Percentiles rank a stretch among this genome's conserved stretches.
Conservation (phyloP, 2,888 invertebrate genomes). For the Strigamia maritima region DNA sequence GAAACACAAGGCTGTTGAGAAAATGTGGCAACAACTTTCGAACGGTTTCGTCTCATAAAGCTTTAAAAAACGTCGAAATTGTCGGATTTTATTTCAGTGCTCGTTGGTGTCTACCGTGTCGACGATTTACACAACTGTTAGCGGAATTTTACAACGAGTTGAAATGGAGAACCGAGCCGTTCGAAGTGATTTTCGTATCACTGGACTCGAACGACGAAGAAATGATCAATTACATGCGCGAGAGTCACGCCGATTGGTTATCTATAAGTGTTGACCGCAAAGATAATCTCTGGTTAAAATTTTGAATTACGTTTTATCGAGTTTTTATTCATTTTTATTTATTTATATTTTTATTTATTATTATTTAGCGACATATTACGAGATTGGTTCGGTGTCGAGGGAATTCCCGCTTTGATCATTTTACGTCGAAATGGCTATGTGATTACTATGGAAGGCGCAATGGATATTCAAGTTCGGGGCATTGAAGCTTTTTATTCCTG, state of each 20-base stretch:
- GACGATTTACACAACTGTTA: conserved; percentile 42
- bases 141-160: conserved; percentile 46
- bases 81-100: conserved; percentile 24
- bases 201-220: conserved; percentile 52
- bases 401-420: conserved; percentile 54
- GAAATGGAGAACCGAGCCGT: conserved; percentile 46
- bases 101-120: conserved; percentile 43
- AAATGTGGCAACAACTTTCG: not conserved
- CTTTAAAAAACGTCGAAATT: not conserved
- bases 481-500: not conserved
- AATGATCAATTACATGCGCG: conserved; percentile 51
- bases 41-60: not conserved
- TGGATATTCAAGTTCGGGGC: not conserved
- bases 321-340: not conserved
- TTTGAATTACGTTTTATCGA: too few relatives aligned
- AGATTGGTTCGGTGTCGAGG: conserved; percentile 49
- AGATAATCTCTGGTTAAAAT: not conserved
- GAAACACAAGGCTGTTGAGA: not conserved
- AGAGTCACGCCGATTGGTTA: conserved; percentile 55
- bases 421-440: conserved; percentile 42
- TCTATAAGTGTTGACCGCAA: not conserved
- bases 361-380: not conserved
- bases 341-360: too few relatives aligned
- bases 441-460: not conserved
- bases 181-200: conserved; percentile 57